phyloP scores from a whole-genome alignment of 2,888 invertebrate species.

The Nesidiocoris tenuis region DNA sequence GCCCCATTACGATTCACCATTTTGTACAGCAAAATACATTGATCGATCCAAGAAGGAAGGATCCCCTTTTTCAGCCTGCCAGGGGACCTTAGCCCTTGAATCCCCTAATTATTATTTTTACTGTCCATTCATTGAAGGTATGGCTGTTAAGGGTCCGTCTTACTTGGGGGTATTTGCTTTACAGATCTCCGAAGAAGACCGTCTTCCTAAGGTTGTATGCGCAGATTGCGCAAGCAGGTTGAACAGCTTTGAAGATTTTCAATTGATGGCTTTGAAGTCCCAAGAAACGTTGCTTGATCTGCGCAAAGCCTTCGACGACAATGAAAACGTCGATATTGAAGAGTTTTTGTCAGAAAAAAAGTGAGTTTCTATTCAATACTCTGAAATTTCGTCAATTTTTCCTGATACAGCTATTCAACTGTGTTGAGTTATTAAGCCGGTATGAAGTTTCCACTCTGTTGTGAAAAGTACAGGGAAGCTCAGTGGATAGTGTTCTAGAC shows the following conservation, averaged over 20 bases:
- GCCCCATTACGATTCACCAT: too few species aligned
- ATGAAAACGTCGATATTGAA: neutral
- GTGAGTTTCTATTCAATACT: neutral
- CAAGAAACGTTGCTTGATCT: conserved; percentile 60
- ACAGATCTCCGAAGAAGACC: conserved; percentile 67
- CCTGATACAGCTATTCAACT: neutral
- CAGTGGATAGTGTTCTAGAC: too few species aligned
- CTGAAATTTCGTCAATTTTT: neutral
- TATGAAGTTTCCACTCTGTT: too few species aligned
- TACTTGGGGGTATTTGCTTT: conserved; percentile 31
- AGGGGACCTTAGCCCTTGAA: too few species aligned
- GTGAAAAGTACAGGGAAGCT: too few species aligned
- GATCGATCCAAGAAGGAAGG: too few species aligned
- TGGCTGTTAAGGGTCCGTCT: neutral
- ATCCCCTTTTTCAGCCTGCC: too few species aligned
- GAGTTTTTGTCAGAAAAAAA: neutral
- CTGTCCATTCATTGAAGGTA: neutral
- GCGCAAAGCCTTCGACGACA: neutral
- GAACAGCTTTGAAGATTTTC: conserved; percentile 67
- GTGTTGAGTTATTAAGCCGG: too few species aligned
- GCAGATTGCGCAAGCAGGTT: conserved; percentile 64
- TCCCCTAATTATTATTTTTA: too few species aligned
- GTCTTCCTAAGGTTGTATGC: conserved; percentile 69
- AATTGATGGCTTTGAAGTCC: conserved; percentile 64
- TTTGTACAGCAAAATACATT: too few species aligned